Conservation (phyloP, 2,797 vertebrate genomes). For the Phalanger gymnotis region DNA sequence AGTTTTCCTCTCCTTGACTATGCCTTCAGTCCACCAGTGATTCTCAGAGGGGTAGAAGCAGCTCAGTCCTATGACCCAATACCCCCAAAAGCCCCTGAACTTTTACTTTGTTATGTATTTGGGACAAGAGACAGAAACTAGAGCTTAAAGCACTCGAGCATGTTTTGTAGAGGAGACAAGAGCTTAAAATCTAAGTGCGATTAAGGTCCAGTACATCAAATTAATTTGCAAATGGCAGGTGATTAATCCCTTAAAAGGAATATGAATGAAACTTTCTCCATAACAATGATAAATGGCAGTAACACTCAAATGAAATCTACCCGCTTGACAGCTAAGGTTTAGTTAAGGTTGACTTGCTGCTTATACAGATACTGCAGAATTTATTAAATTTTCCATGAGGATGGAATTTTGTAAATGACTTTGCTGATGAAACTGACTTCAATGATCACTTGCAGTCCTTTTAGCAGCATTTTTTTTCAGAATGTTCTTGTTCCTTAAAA, state of each 20-base stretch:
- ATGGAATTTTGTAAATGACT: neutral
- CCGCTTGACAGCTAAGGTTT: neutral
- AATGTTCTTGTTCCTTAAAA: neutral
- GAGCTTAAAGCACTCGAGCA: neutral
- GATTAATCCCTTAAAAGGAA: neutral
- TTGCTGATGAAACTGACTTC: neutral
- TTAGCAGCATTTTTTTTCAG: neutral
- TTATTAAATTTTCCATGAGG: neutral
- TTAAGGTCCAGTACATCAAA: neutral
- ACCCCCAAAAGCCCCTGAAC: neutral
- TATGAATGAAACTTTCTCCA: constrained; percentile 2
- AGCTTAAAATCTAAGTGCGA: neutral
- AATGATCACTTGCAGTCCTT: neutral
- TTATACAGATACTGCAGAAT: neutral
- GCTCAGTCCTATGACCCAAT: neutral
- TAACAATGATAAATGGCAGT: neutral
- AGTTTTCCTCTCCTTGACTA: neutral
- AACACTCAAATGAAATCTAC: neutral
- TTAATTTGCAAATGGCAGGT: neutral
- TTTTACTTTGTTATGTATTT: neutral
- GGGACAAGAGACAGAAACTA: neutral
- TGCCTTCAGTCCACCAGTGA: neutral
- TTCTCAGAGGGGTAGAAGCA: neutral
- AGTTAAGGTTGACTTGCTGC: neutral
- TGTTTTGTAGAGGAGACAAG: neutral